Evolutionary conservation across 2,888 invertebrate genomes (phyloP).

Genomic region (Euclidia mi): DNA sequence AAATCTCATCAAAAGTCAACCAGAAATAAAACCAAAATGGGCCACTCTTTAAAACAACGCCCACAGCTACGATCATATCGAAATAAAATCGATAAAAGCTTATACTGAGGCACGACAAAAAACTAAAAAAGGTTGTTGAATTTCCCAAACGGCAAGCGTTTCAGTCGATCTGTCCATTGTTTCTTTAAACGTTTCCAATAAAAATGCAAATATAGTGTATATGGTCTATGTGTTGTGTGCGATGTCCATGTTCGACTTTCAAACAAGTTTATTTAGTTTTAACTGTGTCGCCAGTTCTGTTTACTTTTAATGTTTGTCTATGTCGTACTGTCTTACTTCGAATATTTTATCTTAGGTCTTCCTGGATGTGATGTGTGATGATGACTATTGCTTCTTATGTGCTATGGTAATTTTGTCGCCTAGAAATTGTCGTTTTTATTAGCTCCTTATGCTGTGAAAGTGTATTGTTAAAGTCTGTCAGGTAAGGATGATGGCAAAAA

Average conservation of each 20-base stretch:
- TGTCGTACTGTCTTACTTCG: slow-evolving; percentile 16
- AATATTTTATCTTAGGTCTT: background rate
- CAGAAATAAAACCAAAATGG: slow-evolving; percentile 9
- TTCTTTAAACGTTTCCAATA: slow-evolving; percentile 85
- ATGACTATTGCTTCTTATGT: no score
- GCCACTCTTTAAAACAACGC: slow-evolving; percentile 20
- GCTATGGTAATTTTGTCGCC: no score
- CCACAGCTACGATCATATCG: slow-evolving; percentile 26
- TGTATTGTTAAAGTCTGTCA: no score
- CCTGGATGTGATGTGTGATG: no score
- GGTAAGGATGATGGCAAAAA: no score
- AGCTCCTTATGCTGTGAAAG: no score
- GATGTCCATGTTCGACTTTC: slow-evolving; percentile 70
- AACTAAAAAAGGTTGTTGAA: slow-evolving; percentile 34
- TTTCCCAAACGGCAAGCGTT: slow-evolving; percentile 64
- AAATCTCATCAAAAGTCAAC: slow-evolving; percentile 5
- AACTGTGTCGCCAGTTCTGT: slow-evolving; percentile 57
- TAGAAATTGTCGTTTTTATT: no score
- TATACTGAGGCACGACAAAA: slow-evolving; percentile 32
- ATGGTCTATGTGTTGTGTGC: slow-evolving; percentile 63
- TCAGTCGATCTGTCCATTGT: slow-evolving; percentile 73
- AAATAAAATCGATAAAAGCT: slow-evolving; percentile 42
- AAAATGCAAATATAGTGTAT: slow-evolving; percentile 84
- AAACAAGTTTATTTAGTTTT: slow-evolving; percentile 81
- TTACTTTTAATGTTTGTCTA: slow-evolving; percentile 48